phyloP scores from a whole-genome alignment of 2,797 vertebrate species.

The Rousettus madagascariensis region DNA sequence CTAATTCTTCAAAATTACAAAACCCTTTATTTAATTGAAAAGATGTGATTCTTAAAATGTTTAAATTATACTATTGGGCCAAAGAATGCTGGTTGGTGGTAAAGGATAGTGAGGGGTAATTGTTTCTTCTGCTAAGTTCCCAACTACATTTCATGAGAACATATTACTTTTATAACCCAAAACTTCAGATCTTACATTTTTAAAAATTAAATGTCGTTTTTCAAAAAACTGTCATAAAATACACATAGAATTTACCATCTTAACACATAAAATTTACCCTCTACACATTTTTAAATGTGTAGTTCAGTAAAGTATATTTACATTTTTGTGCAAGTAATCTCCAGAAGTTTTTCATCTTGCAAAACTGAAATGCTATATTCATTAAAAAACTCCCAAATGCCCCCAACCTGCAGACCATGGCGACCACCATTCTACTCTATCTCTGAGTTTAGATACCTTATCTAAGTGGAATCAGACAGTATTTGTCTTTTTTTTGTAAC shows the following conservation, averaged over 20 bases:
- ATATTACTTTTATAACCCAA: not conserved
- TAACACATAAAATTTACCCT: not conserved
- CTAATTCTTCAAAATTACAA: constrained; percentile 32
- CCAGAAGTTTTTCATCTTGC: not conserved
- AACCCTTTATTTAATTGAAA: not conserved
- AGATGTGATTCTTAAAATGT: not conserved
- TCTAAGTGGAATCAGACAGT: not conserved
- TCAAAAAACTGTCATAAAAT: not conserved
- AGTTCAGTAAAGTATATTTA: not conserved
- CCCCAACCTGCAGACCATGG: not conserved
- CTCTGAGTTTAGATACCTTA: not conserved
- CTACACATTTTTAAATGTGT: not conserved
- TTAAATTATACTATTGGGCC: not conserved
- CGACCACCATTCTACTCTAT: not conserved
- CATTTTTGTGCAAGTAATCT: not conserved
- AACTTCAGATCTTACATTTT: not conserved
- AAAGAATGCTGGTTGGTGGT: not conserved
- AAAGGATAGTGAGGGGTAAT: not conserved
- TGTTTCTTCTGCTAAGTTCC: not conserved
- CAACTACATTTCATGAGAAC: not conserved
- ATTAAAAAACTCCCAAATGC: not conserved
- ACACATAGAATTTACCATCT: not conserved
- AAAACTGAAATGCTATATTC: not conserved
- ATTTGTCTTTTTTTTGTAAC: not conserved
- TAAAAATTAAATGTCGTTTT: not conserved